Evolutionary conservation across 2,113 vertebrate genomes (phyloP).

Genomic region (Pimephales promelas): DNA sequence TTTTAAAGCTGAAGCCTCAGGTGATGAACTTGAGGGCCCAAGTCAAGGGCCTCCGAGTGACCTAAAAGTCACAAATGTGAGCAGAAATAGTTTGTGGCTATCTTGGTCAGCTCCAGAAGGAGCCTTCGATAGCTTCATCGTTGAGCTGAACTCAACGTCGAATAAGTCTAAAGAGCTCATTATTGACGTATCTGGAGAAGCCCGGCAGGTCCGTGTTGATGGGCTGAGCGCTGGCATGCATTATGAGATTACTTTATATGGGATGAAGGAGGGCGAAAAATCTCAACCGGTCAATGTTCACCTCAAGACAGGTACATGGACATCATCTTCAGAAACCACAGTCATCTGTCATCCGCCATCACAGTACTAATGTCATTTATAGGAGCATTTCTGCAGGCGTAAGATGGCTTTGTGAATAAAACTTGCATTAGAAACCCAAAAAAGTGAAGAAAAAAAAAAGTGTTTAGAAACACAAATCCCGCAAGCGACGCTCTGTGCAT

Average conservation of each 20-base stretch:
- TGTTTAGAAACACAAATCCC: not conserved
- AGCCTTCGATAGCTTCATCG: conserved; percentile 60
- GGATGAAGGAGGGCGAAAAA: conserved; percentile 63
- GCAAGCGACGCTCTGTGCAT: not conserved
- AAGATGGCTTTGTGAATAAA: not conserved
- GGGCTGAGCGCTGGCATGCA: conserved; percentile 63
- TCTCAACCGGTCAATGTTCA: conserved; percentile 64
- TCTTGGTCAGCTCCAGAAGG: conserved; percentile 59
- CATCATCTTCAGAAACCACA: conserved; percentile 26
- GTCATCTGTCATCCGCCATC: not conserved
- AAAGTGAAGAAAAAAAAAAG: no score
- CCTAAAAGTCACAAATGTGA: conserved; percentile 57
- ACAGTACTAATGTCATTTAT: not conserved
- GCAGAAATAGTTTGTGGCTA: conserved; percentile 59
- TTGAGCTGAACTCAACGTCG: conserved; percentile 63
- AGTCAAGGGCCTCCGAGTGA: conserved; percentile 15
- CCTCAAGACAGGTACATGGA: conserved; percentile 73
- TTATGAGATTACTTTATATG: conserved; percentile 67
- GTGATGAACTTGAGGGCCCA: conserved; percentile 55
- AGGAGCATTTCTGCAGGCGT: conserved; percentile 1
- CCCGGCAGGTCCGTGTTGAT: conserved; percentile 59
- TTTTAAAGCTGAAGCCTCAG: conserved; percentile 35
- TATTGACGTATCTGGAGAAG: conserved; percentile 62
- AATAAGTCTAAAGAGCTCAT: conserved; percentile 33
- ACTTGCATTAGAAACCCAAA: no score